phyloP scores from a whole-genome alignment of 2,888 invertebrate genomes.

The Zootermopsis nevadensis region DNA sequence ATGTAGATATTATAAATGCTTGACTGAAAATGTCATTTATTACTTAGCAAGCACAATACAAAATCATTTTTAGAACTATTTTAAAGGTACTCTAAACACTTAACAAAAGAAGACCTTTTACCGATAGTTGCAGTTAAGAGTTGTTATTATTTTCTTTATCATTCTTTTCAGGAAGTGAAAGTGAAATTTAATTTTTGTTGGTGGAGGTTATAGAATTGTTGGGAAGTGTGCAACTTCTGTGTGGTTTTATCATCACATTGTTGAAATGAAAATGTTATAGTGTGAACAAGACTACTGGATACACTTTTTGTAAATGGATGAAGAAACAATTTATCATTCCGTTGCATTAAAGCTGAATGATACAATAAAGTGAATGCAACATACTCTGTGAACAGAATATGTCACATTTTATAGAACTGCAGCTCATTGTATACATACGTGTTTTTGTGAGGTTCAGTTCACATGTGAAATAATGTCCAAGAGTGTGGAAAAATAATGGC shows the following conservation, averaged over 20 bases:
- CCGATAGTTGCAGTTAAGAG: background rate
- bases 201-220: background rate
- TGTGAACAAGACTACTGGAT: no score
- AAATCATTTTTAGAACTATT: background rate
- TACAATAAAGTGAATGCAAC: slow-evolving; percentile 1
- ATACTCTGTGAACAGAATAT: no score
- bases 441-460: no score
- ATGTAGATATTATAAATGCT: slow-evolving; percentile 6
- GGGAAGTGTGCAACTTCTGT: no score
- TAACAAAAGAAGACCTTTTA: background rate
- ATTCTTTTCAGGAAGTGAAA: background rate
- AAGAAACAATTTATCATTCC: background rate
- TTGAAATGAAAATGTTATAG: no score
- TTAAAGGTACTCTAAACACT: background rate
- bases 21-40: background rate
- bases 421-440: no score
- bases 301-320: no score
- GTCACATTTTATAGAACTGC: no score
- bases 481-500: no score
- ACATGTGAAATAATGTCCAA: no score
- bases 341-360: background rate
- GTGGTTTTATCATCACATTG: no score
- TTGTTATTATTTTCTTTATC: background rate
- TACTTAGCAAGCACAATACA: background rate
- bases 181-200: background rate